Conservation (phyloP, 2,797 vertebrate genomes). For the Vireo griseus region DNA sequence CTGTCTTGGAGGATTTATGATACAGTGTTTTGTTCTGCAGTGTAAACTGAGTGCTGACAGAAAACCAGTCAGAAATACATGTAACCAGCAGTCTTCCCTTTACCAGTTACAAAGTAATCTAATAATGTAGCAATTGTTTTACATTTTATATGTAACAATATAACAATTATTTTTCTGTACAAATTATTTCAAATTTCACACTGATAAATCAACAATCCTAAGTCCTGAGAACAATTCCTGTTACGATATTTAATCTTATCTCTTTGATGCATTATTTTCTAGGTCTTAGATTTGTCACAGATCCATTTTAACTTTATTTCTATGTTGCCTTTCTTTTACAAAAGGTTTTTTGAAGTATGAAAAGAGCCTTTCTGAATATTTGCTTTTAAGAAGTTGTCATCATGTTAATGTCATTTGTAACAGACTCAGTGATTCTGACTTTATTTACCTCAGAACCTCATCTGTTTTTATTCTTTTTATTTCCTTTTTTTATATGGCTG, state of each 20-base stretch:
- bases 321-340: not conserved
- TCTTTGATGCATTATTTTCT: not conserved
- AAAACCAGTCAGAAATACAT: not conserved
- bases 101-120: not conserved
- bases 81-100: not conserved
- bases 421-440: constrained; percentile 59
- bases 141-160: not conserved
- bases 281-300: not conserved
- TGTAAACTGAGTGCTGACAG: not conserved
- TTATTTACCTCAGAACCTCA: constrained; percentile 72
- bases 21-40: not conserved
- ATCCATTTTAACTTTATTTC: not conserved
- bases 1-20: not conserved
- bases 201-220: not conserved
- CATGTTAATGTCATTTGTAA: constrained; percentile 66
- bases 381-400: constrained; percentile 38
- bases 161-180: not conserved
- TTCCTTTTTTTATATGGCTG: constrained; percentile 68
- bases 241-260: not conserved
- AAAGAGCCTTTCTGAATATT: constrained; percentile 66
- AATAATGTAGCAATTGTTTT: not conserved
- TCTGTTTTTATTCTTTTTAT: constrained; percentile 74
- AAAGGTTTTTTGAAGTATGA: constrained; percentile 48
- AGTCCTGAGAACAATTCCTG: not conserved
- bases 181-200: not conserved